phyloP scores from a whole-genome alignment of 2,113 vertebrate genomes.

The Circaetus cinerascens region DNA sequence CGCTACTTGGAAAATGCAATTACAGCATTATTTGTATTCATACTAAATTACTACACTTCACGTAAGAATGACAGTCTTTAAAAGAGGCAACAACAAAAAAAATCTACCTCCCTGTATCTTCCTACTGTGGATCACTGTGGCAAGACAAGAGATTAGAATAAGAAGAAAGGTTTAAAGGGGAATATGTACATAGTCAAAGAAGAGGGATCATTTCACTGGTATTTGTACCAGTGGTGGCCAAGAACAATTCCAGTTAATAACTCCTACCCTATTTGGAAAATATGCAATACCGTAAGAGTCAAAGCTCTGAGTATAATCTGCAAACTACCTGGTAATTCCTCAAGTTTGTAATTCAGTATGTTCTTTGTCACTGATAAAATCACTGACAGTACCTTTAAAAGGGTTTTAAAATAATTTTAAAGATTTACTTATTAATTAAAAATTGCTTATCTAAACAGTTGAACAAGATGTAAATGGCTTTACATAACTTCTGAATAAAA shows the following conservation, averaged over 20 bases:
- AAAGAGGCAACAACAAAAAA: background rate
- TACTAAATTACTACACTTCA: rapidly evolving
- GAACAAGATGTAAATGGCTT: background rate
- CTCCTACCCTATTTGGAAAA: background rate
- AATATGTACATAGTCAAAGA: background rate
- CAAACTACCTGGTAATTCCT: background rate
- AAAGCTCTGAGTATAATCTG: background rate
- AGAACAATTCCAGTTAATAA: background rate
- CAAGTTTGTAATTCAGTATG: background rate
- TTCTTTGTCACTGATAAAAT: background rate
- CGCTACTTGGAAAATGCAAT: background rate
- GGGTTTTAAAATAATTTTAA: background rate
- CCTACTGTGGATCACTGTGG: background rate
- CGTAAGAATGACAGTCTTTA: rapidly evolving
- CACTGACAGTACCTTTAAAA: background rate
- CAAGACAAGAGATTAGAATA: background rate
- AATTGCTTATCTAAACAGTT: background rate
- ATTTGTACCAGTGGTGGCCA: background rate
- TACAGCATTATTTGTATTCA: background rate
- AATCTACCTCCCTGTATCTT: background rate
- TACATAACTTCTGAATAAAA: background rate
- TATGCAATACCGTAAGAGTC: background rate
- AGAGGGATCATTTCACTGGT: background rate
- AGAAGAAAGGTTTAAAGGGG: background rate
- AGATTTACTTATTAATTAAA: background rate